Evolutionary conservation across 2,113 vertebrate species (phyloP).

Genomic region (Pangasianodon hypophthalmus): DNA sequence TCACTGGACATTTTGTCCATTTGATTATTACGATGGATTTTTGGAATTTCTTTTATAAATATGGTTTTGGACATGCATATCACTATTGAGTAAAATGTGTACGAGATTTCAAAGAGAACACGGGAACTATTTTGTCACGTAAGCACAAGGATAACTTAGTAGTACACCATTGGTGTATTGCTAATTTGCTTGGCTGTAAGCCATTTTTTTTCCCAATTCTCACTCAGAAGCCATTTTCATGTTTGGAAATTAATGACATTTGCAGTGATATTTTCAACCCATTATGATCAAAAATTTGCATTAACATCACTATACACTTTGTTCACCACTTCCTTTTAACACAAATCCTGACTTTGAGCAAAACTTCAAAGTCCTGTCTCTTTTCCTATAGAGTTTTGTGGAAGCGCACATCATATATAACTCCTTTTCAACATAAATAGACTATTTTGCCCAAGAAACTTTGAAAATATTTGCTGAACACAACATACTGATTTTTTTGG

Average conservation of each 20-base stretch:
- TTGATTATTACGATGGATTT: neutral
- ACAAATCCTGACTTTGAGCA: neutral
- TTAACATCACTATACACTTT: neutral
- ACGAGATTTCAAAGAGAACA: neutral
- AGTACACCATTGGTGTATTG: neutral
- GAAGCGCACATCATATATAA: neutral
- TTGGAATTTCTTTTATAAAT: neutral
- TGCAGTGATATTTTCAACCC: neutral
- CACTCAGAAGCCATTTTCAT: neutral
- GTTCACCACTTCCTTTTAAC: neutral
- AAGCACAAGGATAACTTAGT: neutral
- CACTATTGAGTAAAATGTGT: neutral
- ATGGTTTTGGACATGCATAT: neutral
- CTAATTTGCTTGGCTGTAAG: neutral
- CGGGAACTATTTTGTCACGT: neutral
- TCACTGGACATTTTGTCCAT: neutral
- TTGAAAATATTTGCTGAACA: neutral
- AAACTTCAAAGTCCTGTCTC: neutral
- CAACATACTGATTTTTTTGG: neutral
- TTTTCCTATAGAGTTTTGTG: neutral
- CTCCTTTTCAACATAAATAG: neutral
- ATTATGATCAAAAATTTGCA: neutral
- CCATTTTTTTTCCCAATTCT: neutral
- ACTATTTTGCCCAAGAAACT: neutral
- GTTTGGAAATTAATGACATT: neutral